These are phyloP conservation scores for Sceloporus tristichus DNA, from an alignment of 2,113 vertebrate genomes.

Conservation along the genomic window DNA sequence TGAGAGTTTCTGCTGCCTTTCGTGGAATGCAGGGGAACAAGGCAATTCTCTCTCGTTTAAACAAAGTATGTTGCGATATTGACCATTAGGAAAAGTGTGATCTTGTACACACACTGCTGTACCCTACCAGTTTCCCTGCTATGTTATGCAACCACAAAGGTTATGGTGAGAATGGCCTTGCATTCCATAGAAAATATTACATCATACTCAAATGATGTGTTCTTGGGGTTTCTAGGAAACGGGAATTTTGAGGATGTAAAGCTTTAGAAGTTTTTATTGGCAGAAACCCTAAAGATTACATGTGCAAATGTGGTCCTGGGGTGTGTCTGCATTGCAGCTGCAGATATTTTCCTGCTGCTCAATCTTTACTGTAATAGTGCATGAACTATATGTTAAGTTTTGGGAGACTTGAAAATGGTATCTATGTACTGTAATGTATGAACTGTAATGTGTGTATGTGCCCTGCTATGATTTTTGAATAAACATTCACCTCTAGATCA, in stretches of 20 bases:
- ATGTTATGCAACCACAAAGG: not conserved
- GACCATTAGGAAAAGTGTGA: not conserved
- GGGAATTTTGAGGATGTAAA: not conserved
- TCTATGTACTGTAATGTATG: not conserved
- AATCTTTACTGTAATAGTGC: not conserved
- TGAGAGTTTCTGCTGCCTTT: not conserved
- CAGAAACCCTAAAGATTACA: not conserved
- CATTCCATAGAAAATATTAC: not conserved
- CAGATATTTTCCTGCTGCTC: not conserved
- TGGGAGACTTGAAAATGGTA: not conserved
- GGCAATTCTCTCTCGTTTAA: not conserved
- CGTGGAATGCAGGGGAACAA: not conserved
- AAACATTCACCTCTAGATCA: too few relatives aligned
- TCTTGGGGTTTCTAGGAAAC: constrained; percentile 12
- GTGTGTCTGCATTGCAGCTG: not conserved
- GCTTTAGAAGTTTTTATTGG: not conserved
- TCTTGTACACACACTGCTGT: not conserved
- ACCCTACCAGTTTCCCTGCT: not conserved
- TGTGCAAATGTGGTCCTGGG: not conserved
- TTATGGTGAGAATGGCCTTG: not conserved
- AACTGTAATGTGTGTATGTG: not conserved
- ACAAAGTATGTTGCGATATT: not conserved
- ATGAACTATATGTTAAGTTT: not conserved
- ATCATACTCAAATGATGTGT: not conserved
- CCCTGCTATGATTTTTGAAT: too few relatives aligned